Evolutionary conservation across 1,140 invertebrate species (phyloP), one percentile per base, ranked within the genome.

Genomic region (Drosophila littoralis): DNA sequence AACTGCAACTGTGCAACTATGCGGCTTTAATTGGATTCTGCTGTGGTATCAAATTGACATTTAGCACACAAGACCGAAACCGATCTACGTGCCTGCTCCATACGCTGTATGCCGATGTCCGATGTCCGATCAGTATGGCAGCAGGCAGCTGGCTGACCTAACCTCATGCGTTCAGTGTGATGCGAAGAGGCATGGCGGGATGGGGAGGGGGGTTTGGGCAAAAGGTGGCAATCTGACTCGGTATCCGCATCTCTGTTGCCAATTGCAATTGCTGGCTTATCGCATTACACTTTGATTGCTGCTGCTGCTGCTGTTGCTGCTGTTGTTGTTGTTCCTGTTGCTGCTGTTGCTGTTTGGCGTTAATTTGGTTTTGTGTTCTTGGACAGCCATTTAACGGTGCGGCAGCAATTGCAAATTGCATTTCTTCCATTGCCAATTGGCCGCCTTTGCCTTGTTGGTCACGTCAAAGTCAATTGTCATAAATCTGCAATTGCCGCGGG

Each of bases 361-460:
- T 88, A 89, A 88, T 88, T 88, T 88, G 84, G 77, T 83, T 84
- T 89, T 81, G 67, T 71, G 72, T 88, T 86, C 83, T 75, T 43
- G 65, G 55, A 75, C 72, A 50, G 65, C 67, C 70, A 89, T 89
- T 89, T 89, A 89, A 89, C 84, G 84, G 78, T 78, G 67, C 9
- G 75, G 57, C 66, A 63, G 69, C 82, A 86, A 81, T 88, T 77
- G 84, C 84, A 89, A 89, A 89, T 89, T 89, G 80, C 84, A 88
- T 69, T 81, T 32, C 42, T 74, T 46, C 10, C 15, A 33, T 22
- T 6, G 36, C 67, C 61, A 65, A 75, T 46, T 71, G 55, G 28
- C 28, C 45, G 36, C 42, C 63, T 65, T 72, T 32, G 45, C 50
- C 50, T 58, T 46, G 45, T 73, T 81, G 45, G 43, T 58, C 75